Base-by-base conservation (phyloP, 2,888 invertebrate genomes). In the Ochropleura plecta region DNA sequence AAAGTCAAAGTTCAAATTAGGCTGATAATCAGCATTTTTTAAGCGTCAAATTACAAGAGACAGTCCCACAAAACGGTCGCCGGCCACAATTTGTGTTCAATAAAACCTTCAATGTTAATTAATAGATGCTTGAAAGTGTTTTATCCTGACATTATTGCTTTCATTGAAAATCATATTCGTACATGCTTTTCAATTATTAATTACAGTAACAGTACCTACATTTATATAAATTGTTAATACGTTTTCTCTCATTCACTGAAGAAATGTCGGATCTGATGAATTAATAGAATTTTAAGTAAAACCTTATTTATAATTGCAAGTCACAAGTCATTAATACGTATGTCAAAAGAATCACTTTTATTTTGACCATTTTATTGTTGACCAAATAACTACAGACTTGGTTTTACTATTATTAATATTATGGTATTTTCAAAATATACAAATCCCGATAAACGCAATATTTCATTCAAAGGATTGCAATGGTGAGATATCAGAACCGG, bases 181-280 rank as follows among this genome's bases (percentile, higher is more conserved):
- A 14, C 16, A 49, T 73, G 10, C 8, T 14, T n/a, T 64, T 12
- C 18, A 18, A 62, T 30, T 30, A 42, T 42, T 42, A 69, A 78
- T 76, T 44, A 14, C 14, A 3, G 3, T n/a, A n/a, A 44, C n/a
- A 62, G 46, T 18, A 10, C 3, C 3, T 18, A 10, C 3, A 0
- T 48, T 30, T 59, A 42, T 20, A 20, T 42, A 42, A 42, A 59
- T 44, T 70, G 14, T 46, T 30, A 49, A 63, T 40, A 70, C 63
- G 2, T 78, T 76, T 59, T 53, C 20, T 20, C 20, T 46, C 16
- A 49, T 46, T 63, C 5, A 77, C 9, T 14, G 16, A 42, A 3
- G 5, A 66, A 72, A 65, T 60, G 12, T 49, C 53, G 62, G 18
- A 49, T 67, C 6, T 44, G 5, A 20, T 12, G 4, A 78, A 49